phyloP scores from a whole-genome alignment of 2,888 invertebrate genomes.

The Deilephila porcellus region DNA sequence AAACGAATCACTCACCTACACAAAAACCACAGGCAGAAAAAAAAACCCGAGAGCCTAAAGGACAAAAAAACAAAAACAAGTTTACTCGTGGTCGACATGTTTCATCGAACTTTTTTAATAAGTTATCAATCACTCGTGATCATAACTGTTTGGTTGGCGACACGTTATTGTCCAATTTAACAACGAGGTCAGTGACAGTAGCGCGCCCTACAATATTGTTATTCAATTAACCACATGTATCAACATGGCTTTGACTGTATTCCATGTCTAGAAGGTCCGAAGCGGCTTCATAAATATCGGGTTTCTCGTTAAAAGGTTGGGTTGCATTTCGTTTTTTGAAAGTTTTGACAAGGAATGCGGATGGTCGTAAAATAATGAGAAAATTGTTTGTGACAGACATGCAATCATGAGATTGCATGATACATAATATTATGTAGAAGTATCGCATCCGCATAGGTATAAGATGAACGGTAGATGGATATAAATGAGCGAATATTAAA shows the following conservation, averaged over 20 bases:
- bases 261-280: background rate
- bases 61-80: background rate
- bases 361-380: too few relatives aligned
- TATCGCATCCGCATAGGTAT: too few relatives aligned
- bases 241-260: background rate
- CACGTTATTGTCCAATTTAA: conserved; percentile 18
- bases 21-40: too few relatives aligned
- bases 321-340: too few relatives aligned
- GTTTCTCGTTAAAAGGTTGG: too few relatives aligned
- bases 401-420: too few relatives aligned
- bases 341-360: too few relatives aligned
- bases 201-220: conserved; percentile 20
- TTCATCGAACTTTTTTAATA: conserved; percentile 7
- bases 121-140: conserved; percentile 2
- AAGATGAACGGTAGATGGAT: too few relatives aligned
- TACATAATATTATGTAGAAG: too few relatives aligned
- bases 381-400: too few relatives aligned
- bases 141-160: conserved; percentile 10
- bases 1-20: too few relatives aligned
- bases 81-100: background rate
- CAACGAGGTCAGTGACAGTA: background rate
- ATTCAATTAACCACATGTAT: conserved; percentile 23
- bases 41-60: background rate
- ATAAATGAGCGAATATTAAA: too few relatives aligned
- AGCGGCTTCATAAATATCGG: background rate